Evolutionary conservation across 2,113 vertebrate genomes (phyloP).

Genomic region (Nerophis ophidion): DNA sequence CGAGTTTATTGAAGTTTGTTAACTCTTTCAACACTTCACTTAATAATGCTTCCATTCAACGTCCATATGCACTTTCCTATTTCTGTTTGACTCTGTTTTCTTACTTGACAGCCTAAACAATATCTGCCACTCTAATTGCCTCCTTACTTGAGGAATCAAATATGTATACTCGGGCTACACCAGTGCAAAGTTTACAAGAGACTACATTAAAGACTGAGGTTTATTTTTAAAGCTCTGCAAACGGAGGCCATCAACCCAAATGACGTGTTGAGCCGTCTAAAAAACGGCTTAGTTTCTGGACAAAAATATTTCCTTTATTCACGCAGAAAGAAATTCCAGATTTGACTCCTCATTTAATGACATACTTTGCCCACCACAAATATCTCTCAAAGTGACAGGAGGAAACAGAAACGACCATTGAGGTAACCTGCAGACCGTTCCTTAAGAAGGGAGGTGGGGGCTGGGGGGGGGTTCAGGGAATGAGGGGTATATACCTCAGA

Average conservation of each 20-base stretch:
- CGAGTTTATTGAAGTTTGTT: conserved; percentile 63
- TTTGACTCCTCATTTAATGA: conserved; percentile 65
- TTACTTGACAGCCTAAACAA: conserved; percentile 43
- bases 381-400: conserved; percentile 65
- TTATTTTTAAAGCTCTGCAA: conserved; percentile 59
- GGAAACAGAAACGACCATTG: conserved; percentile 71
- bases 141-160: conserved; percentile 64
- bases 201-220: conserved; percentile 52
- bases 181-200: conserved; percentile 60
- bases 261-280: conserved; percentile 58
- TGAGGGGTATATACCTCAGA: conserved; percentile 53
- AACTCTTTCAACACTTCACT: conserved; percentile 59
- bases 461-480: conserved; percentile 12
- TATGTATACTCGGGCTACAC: conserved; percentile 53
- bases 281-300: conserved; percentile 55
- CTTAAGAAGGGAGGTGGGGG: conserved; percentile 52
- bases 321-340: conserved; percentile 66
- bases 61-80: conserved; percentile 41
- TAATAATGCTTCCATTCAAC: conserved; percentile 41
- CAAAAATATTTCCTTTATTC: conserved; percentile 50
- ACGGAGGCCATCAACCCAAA: conserved; percentile 55
- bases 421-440: conserved; percentile 68
- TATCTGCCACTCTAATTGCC: conserved; percentile 58
- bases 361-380: conserved; percentile 61
- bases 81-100: conserved; percentile 45